Evolutionary conservation across 37 sponge, comb jelly and placozoan genomes (phyloP), one percentile per base, ranked within the genome.

Genomic region (Haliclona indistincta): DNA sequence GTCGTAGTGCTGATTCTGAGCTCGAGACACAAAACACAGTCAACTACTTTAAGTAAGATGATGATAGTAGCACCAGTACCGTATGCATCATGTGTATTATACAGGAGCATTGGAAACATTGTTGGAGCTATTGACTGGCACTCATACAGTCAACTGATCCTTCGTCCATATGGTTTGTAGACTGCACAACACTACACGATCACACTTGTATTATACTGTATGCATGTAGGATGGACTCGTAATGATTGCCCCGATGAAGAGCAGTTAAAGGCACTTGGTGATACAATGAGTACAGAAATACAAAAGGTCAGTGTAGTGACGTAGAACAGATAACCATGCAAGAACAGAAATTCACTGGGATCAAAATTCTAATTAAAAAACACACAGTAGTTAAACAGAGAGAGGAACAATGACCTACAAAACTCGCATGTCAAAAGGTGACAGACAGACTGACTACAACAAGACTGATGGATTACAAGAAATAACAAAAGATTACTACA

Each of bases 61-160:
- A 26, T 36, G 29, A 17, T 66, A 22, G 10, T 41, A 66, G 5
- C 4, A 36, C 17, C 40, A 36, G 6, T 41, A 13, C 38, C 29
- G 10, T 19, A 32, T 66, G 29, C 22, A 17, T 61, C 10, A 66
- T 43, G 17, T 77, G 8, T 11, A 26, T 74, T 26, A 20, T 58
- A 58, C 25, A 49, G 78, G 45, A 29, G 47, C 23, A 82, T 78
- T 52, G 61, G 67, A 39, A 78, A 73, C 3, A 88, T 81, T 43
- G 58, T 88, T 33, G 89, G 89, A 1, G 72, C 83, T n/a, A 82
- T 88, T 22, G 89, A 88, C 60, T 81, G 82, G 83, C 89, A 88
- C 68, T 88, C 89, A 6, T 88, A 88, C 63, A 62, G 72, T 1
- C 83, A 88, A 49, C 79, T 88, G 13, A 77, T 88, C 30, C 75